A percentile compares a stretch with the other conserved stretches of the same genome.
Conservation (phyloP, 2,888 invertebrate genomes). For the Alsophila aescularia region DNA sequence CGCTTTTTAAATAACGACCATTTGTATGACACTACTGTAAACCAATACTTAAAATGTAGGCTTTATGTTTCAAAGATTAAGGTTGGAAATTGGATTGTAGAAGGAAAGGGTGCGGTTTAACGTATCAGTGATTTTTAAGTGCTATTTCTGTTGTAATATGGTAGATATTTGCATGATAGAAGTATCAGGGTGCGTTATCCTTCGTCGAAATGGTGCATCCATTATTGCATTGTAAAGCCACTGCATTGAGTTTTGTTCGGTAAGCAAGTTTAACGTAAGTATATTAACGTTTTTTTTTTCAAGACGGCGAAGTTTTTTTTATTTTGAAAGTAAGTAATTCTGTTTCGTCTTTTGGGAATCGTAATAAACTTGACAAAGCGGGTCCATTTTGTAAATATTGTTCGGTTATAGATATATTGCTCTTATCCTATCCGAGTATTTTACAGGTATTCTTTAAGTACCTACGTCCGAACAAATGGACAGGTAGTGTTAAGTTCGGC, state of each 20-base stretch:
- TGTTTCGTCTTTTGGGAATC: slow-evolving; percentile 33
- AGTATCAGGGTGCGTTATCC: slow-evolving; percentile 4
- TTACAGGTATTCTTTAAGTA: not conserved
- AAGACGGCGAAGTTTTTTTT: slow-evolving; percentile 23
- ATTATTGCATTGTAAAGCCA: slow-evolving; percentile 28
- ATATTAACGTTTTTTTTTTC: slow-evolving; percentile 33
- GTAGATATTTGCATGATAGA: slow-evolving; percentile 1
- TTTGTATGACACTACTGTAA: not conserved
- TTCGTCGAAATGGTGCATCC: slow-evolving; percentile 36
- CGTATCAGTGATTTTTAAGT: not conserved
- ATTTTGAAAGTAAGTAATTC: slow-evolving; percentile 22
- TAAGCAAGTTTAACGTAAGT: slow-evolving; percentile 36
- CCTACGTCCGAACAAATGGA: too few species aligned
- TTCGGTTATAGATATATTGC: slow-evolving; percentile 7
- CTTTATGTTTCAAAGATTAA: not conserved
- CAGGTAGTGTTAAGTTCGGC: too few species aligned
- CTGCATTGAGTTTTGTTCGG: slow-evolving; percentile 31
- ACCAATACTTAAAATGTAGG: not conserved
- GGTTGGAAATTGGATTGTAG: slow-evolving; percentile 3
- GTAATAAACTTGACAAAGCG: slow-evolving; percentile 16
- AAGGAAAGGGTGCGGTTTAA: not conserved
- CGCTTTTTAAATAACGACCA: slow-evolving; percentile 11
- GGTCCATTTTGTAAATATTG: slow-evolving; percentile 22
- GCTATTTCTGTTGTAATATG: not conserved
- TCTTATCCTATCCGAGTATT: slow-evolving; percentile 10